Evolutionary conservation across 2,113 vertebrate species (phyloP), one percentile per base, ranked within the genome.

Genomic region (Theristicus caerulescens): DNA sequence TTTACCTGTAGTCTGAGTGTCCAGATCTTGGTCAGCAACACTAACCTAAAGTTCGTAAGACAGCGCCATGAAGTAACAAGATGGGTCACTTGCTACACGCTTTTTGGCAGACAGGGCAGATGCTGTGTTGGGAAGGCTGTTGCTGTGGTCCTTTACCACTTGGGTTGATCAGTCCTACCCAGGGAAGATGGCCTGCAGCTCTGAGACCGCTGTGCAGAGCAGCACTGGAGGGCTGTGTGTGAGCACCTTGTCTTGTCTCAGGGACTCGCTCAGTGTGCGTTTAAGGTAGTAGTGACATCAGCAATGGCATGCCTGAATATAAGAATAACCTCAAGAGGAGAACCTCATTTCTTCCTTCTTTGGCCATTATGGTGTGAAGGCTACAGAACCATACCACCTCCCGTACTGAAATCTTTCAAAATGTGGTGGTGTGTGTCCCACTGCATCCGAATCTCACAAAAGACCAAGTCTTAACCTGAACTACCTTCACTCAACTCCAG

Each of bases 171-270:
- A 13, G 34, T 17, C 18, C 4, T 29, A 3, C 17, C 54, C 2
- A 1, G 49, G 62, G 82, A 42, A 51, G 36, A 67, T 9, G 34
- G n/a, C 36, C 34, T 22, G 26, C 47, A 55, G 64, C 47, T 46
- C 47, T 5, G 40, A 36, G 24, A 34, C 20, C 1, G 0, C 51
- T 36, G 12, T 26, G 55, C 17, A 32, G 21, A 7, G 1, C 1
- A 55, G 62, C 0, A 0, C 32, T 40, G 52, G 36, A 25, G 42
- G 46, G 52, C 29, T 44, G 36, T 1, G 0, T 2, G 34, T 5
- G 27, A 65, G 19, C 21, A 10, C 16, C 6, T 78, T 5, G 0
- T 58, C 47, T n/a, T 29, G 32, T 46, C 11, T 7, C 8, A 9
- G 59, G 52, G 42, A 3, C 73, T 87, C 62, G 69, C 69, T 70